Percentiles rank a stretch among this genome's conserved stretches.
Conservation (phyloP, 2,888 invertebrate genomes). For the Nomada hirtipes region DNA sequence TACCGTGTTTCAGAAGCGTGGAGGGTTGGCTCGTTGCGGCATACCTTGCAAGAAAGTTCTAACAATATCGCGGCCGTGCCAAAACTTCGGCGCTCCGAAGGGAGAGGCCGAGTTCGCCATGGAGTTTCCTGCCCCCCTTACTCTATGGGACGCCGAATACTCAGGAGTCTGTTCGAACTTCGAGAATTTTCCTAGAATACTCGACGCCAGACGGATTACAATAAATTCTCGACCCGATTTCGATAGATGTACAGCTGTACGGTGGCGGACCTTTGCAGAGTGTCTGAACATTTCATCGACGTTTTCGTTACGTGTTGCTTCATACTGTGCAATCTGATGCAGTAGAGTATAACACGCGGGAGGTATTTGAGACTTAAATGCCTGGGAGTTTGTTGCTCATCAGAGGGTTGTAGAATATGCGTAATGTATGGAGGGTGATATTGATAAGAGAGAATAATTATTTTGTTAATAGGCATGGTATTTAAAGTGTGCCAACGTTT, state of each 20-base stretch:
- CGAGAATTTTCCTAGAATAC: constrained; percentile 74
- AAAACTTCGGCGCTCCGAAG: constrained; percentile 66
- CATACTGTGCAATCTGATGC: too few species aligned
- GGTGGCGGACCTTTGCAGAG: background rate
- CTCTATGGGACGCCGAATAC: constrained; percentile 65
- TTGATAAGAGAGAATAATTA: too few species aligned
- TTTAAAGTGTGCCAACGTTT: too few species aligned
- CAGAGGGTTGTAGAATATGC: too few species aligned
- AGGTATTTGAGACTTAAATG: too few species aligned
- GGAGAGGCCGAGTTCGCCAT: constrained; percentile 54
- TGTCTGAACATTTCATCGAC: constrained; percentile 5
- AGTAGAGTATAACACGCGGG: too few species aligned
- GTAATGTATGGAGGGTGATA: too few species aligned
- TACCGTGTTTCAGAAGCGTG: constrained; percentile 41
- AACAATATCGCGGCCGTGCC: constrained; percentile 74
- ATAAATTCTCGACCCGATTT: constrained; percentile 66
- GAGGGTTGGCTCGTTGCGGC: constrained; percentile 55
- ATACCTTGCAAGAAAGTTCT: constrained; percentile 77
- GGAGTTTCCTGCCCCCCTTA: constrained; percentile 54
- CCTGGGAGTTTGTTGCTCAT: too few species aligned
- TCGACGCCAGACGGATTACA: constrained; percentile 69
- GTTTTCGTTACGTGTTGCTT: background rate
- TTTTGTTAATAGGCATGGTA: too few species aligned
- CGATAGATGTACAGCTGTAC: constrained; percentile 36
- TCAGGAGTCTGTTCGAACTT: constrained; percentile 73